Base-by-base conservation (phyloP, 2,113 vertebrate species). In the Lepisosteus oculatus region DNA sequence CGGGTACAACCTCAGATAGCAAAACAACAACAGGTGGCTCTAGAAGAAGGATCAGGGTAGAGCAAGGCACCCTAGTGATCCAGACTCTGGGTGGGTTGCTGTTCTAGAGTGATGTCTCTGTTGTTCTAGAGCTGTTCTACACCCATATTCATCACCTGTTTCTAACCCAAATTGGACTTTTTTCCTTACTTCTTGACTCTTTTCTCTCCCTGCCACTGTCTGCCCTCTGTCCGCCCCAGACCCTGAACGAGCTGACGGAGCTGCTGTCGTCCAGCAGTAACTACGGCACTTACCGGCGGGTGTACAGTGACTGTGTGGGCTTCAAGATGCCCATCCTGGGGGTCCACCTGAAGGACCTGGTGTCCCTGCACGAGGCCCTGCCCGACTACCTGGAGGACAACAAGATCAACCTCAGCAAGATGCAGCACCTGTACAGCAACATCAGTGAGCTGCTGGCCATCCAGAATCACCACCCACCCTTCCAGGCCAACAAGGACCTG, bases 311-410 rank as follows among this genome's bases (percentile, higher is more conserved):
- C 43, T 96, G 94, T 74, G 71, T 43, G 0, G 93, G 92, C 65
- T 97, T 97, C 84, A 95, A 95, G 81, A 88, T 97, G 65, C 95
- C 95, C 42, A 91, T 97, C 29, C 83, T 97, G 56, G 95, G 95
- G 0, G 93, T 97, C n/a, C 94, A 96, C 75, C 93, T 97, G 42
- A 97, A 97, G 85, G 95, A 97, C 64, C 86, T 97, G 73, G 93
- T 96, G 77, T 95, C 94, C 0, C 81, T 96, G 78, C 92, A 96
- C 0, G 93, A 96, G 78, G 94, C 93, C 0, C 81, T 95, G 79
- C 95, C 95, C 0, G 89, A 95, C 80, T 93, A 89, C 74, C 68
- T 96, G 13, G 90, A 93, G 0, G 92, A 90, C 0, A 92, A 93
- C 41, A 94, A 93, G 70, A 93, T 97, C 77, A 93, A 96, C 85